These are phyloP conservation scores for Digitonthophagus gazella DNA, from an alignment of 2,888 invertebrate genomes.

Conservation along the genomic window DNA sequence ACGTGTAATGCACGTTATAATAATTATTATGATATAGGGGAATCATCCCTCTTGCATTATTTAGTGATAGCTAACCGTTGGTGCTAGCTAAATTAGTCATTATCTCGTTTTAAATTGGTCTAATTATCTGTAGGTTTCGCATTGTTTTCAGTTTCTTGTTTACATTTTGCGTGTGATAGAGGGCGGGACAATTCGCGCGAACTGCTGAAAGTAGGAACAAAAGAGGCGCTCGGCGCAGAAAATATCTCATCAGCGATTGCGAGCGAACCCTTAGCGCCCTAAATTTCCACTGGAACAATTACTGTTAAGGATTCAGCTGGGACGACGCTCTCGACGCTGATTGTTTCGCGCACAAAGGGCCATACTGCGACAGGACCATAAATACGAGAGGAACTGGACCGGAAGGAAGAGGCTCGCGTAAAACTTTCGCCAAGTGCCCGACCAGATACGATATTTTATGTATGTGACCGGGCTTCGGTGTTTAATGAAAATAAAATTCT, in stretches of 20 bases:
- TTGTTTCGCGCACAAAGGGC: conserved; percentile 7
- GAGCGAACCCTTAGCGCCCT: conserved; percentile 5
- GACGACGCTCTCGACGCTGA: conserved; percentile 5
- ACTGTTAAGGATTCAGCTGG: not conserved
- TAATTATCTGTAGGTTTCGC: not conserved
- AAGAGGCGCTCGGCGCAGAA: conserved; percentile 1
- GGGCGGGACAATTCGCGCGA: not conserved
- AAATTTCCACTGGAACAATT: conserved; percentile 7
- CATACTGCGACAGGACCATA: conserved; percentile 14
- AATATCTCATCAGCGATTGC: conserved; percentile 10
- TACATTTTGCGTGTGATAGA: not conserved
- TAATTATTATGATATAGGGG: not conserved
- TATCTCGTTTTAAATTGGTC: not conserved
- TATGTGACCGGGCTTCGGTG: not conserved
- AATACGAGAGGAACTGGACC: conserved; percentile 19
- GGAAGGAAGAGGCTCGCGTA: conserved; percentile 19
- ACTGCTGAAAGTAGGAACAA: conserved; percentile 2
- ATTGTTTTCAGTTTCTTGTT: not conserved
- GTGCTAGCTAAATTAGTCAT: not conserved
- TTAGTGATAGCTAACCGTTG: not conserved
- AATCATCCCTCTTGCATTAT: not conserved
- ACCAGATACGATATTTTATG: conserved; percentile 4
- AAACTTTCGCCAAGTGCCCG: conserved; percentile 10
- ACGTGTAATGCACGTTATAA: not conserved
- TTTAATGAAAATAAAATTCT: conserved; percentile 1